Evolutionary conservation across 1,140 invertebrate species (phyloP), one percentile per base, ranked within the genome.

Genomic region (Anagrus nilaparvatae): DNA sequence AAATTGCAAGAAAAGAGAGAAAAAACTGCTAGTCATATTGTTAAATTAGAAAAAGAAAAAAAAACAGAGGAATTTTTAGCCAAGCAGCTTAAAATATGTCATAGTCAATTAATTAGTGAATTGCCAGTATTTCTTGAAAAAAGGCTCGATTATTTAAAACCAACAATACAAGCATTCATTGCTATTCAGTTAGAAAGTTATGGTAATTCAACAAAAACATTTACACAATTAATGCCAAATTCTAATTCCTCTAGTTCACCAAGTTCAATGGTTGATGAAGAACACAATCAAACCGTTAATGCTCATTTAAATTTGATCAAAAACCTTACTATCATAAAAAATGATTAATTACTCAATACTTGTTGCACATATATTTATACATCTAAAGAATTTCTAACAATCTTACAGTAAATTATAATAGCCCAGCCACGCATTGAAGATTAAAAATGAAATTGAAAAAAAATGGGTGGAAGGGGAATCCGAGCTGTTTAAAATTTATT

Each of bases 181-280:
- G 59, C 67, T 51, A 60, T 67, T 47, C 67, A 71, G 31, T 48
- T 70, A 19, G 60, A 69, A 44, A 68, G 69, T 46, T 68, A 70
- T 44, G 66, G 65, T 2, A 60, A 59, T 32, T 57, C 58, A n/a
- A 68, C 59, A 3, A 59, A 59, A 45, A 48, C 68, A 20, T 71
- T 67, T 30, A 67, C 59, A 5, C 53, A 68, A n/a, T 46, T 69
- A 7, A 61, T 66, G 54, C 56, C 55, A 8, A 20, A 38, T 27
- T 28, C 54, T n/a, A 56, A 52, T 38, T 28, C 36, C 19, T 46
- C 30, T 1, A 49, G 49, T 46, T 60, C 58, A 12, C 47, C 53
- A 5, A 55, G 47, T 17, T 14, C 47, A 8, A 50, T 34, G 40
- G 32, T 61, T 33, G 63, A 69, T 13, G 49, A 60, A 8, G 53